Conservation (phyloP, 2,797 vertebrate genomes). For the Tenualosa thibaudeaui region DNA sequence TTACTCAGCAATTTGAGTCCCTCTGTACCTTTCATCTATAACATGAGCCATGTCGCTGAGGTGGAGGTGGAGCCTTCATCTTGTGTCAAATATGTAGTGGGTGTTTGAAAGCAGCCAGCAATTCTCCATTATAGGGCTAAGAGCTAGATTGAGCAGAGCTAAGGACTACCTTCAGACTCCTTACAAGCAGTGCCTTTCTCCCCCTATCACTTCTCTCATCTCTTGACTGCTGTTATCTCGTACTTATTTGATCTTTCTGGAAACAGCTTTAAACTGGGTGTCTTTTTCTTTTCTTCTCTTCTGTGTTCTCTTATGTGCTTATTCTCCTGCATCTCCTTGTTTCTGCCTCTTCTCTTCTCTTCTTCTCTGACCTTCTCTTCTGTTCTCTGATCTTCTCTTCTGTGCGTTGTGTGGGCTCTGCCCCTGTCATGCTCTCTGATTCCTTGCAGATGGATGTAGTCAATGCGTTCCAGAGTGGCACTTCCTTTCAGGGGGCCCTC, state of each 20-base stretch:
- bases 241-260: conserved; percentile 37
- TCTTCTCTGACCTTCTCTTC: conserved; percentile 49
- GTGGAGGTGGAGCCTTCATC: background rate
- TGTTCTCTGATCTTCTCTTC: conserved; percentile 65
- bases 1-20: background rate
- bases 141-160: background rate
- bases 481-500: conserved; percentile 99
- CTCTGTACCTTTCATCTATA: background rate
- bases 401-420: conserved; percentile 75
- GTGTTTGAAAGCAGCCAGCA: conserved; percentile 7
- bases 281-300: conserved; percentile 50
- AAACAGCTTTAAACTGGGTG: conserved; percentile 64
- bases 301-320: conserved; percentile 37
- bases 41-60: conserved; percentile 5
- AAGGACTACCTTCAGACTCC: background rate
- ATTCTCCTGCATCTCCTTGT: conserved; percentile 51
- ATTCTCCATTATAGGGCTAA: background rate
- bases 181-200: conserved; percentile 66
- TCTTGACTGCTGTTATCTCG: conserved; percentile 59
- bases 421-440: conserved; percentile 95
- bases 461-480: conserved; percentile 99
- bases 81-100: background rate
- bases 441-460: conserved; percentile 99
- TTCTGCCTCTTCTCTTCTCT: conserved; percentile 59
- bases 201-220: conserved; percentile 34